Evolutionary conservation across 1,140 invertebrate species (phyloP).

Genomic region (Sycobia sp.): DNA sequence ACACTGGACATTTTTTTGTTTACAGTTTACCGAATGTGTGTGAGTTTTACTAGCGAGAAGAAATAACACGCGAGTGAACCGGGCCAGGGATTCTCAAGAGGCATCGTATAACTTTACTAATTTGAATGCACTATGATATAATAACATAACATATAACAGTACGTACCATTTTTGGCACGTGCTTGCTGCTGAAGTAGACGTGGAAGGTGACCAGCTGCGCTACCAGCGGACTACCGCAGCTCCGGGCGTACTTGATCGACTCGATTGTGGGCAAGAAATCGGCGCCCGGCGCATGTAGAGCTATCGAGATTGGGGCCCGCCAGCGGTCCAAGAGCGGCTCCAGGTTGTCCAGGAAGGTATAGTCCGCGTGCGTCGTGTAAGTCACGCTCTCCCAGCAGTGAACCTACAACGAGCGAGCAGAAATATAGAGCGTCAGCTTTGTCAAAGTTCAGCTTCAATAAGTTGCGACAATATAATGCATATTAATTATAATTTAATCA

Average conservation of each 20-base stretch:
- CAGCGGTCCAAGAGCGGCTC: slow-evolving; percentile 77
- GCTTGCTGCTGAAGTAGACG: slow-evolving; percentile 83
- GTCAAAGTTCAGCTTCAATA: not conserved
- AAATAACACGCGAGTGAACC: not conserved
- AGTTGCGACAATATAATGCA: too few relatives aligned
- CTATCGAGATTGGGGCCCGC: slow-evolving; percentile 73
- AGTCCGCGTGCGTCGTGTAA: slow-evolving; percentile 90
- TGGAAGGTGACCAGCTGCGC: slow-evolving; percentile 82
- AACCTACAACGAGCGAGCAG: slow-evolving; percentile 16
- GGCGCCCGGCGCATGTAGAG: slow-evolving; percentile 71
- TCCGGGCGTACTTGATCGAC: slow-evolving; percentile 66
- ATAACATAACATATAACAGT: not conserved
- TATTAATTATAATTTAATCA: too few relatives aligned
- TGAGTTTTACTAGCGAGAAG: not conserved
- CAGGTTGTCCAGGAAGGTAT: slow-evolving; percentile 88
- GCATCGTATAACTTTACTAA: too few relatives aligned
- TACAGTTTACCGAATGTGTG: not conserved
- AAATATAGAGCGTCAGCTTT: too few relatives aligned
- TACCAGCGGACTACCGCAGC: slow-evolving; percentile 68
- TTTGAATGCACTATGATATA: not conserved
- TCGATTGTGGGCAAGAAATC: slow-evolving; percentile 67
- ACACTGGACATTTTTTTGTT: not conserved
- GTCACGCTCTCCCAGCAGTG: slow-evolving; percentile 85
- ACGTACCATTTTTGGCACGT: slow-evolving; percentile 76
- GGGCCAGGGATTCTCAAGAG: too few relatives aligned